Evolutionary conservation across 1,140 invertebrate species (phyloP), one percentile per base, ranked within the genome.

Genomic region (Bemisia tabaci): DNA sequence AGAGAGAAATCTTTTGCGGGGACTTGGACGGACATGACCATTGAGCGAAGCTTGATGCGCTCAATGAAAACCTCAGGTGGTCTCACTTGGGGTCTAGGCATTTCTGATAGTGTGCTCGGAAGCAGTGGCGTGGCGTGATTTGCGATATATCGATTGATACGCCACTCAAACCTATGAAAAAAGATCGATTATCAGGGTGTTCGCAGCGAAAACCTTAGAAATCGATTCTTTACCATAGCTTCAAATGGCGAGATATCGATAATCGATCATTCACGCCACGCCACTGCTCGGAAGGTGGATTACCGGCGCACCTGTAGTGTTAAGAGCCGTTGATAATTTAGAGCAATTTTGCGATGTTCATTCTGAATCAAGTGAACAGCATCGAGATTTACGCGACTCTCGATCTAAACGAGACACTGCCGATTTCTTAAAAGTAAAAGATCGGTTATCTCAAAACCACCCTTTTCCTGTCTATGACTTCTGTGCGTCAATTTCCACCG

Each of bases 1-100:
- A 64, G 69, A 11, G 69, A 76, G 58, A 73, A 72, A 68, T 73
- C 71, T 64, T 76, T 72, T 72, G 68, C 67, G 62, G 75, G 75
- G 0, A 67, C 73, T 17, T 76, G 70, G 60, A 62, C 70, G 11
- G 75, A 78, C 68, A 71, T 76, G 68, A 70, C 71, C 12, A 74
- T 77, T 27, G 72, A 75, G 63, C 71, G 74, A 59, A 67, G 67
- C 0, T 62, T 73, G 23, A 75, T 74, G 68, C 60, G 64, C 23
- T 71, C 66, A 59, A 60, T 76, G 26, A 75, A 74, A 59, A 68
- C 69, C n/a, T 59, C 63, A 48, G 73, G 73, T 59, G 74, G 74
- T 1, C 58, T 77, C 22, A 75, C 71, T 0, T 68, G 70, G 66
- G 72, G 73, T 1, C 48, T 74, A 22, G 72, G 73, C 11, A 66